These are phyloP conservation scores for Rhadina sibilatrix DNA, from an alignment of 2,113 vertebrate species.

Conservation along the genomic window DNA sequence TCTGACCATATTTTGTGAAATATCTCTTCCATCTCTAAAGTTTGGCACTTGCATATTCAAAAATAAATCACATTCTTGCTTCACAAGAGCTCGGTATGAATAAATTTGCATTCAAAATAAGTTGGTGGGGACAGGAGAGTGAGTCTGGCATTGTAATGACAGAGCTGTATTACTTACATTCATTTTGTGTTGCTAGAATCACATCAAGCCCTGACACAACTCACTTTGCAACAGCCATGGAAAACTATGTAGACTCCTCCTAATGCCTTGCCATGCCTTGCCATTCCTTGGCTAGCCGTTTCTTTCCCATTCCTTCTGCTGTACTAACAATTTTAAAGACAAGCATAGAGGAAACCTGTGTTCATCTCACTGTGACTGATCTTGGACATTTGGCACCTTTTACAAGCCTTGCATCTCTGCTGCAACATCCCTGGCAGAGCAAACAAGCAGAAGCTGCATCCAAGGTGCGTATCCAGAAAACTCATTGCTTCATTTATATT, in stretches of 20 bases:
- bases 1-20: conserved; percentile 25
- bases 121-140: background rate
- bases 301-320: background rate
- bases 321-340: background rate
- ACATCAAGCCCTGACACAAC: background rate
- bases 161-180: background rate
- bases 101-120: conserved; percentile 21
- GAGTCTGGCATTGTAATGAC: conserved; percentile 30
- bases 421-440: background rate
- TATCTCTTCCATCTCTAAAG: background rate
- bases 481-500: background rate
- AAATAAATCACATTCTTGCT: conserved; percentile 41
- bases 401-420: background rate
- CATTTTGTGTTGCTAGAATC: background rate
- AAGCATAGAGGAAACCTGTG: background rate
- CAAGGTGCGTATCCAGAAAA: background rate
- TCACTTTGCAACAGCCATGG: background rate
- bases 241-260: background rate
- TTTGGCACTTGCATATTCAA: conserved; percentile 27
- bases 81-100: background rate
- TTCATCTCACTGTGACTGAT: background rate
- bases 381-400: accelerated
- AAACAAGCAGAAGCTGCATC: background rate
- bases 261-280: background rate
- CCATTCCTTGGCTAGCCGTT: background rate